phyloP scores from a whole-genome alignment of 2,113 vertebrate species.

The Engystomops pustulosus region DNA sequence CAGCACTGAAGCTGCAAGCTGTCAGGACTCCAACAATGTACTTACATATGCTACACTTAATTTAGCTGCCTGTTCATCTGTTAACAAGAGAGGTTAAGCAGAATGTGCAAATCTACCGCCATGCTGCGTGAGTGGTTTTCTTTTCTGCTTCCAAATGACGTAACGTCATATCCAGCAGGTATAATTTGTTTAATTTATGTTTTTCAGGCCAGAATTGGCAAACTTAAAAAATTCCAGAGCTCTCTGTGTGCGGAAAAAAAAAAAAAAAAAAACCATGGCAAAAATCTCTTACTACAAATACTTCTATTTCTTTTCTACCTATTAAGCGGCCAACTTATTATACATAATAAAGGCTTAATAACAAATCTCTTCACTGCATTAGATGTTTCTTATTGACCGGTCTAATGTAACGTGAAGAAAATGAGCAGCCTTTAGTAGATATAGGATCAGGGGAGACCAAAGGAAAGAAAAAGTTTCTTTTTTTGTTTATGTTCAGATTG shows the following conservation, averaged over 20 bases:
- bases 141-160: conserved; percentile 26
- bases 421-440: background rate
- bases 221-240: background rate
- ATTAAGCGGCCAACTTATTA: background rate
- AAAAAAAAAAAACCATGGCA: background rate
- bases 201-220: conserved; percentile 21
- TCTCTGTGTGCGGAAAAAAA: background rate
- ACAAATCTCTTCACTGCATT: too few species aligned
- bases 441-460: too few species aligned
- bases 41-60: conserved; percentile 1
- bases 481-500: too few species aligned
- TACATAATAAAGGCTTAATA: background rate
- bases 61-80: conserved; percentile 17
- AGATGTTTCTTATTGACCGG: too few species aligned
- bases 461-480: too few species aligned
- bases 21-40: background rate
- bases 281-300: background rate
- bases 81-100: conserved; percentile 25
- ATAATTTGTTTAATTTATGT: conserved; percentile 23
- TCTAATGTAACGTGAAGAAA: background rate
- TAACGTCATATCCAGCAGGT: conserved; percentile 15
- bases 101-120: conserved; percentile 6
- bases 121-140: conserved; percentile 4
- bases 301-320: background rate
- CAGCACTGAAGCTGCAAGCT: background rate